Evolutionary conservation across 2,113 vertebrate species (phyloP), one percentile per base, ranked within the genome.

Genomic region (Pygoscelis antarcticus): DNA sequence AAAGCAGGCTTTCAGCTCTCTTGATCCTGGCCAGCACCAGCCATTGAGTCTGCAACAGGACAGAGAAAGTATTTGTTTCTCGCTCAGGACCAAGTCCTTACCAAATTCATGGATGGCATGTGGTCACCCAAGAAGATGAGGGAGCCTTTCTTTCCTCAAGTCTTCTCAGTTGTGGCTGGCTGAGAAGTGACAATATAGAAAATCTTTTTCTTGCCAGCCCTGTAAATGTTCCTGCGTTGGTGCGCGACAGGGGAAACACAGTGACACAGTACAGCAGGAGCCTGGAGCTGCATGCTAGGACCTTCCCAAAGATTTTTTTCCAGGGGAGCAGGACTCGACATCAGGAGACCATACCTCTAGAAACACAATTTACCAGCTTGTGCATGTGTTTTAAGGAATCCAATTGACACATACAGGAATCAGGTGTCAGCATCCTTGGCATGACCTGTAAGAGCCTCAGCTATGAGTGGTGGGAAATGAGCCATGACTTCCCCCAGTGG

Each of bases 321-420:
- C 27, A 52, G 8, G 62, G 60, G 6, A 64, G 10, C 5, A 20
- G 54, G 20, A 82, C 18, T 5, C 2, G 3, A 54, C 3, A 51
- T 22, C 13, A 42, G 22, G 44, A 40, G 1, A 47, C 18, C 14
- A 5, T 29, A 32, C 1, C 6, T 18, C 69, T 49, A 58, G 16
- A 75, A 87, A 84, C 9, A 3, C 42, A 42, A 58, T 83, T 89
- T 58, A 20, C 18, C 36, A 46, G 2, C 11, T n/a, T 76, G 23
- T 29, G 7, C 22, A 16, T 3, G 3, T 36, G 16, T 17, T 87
- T 61, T 16, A 40, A 66, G 14, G 34, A 96, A 86, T 36, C 4
- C 21, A 54, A 44, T 8, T 0, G 2, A 46, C 12, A 55, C 25
- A 29, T 0, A 0, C 14, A 19, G 27, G 9, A 58, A n/a, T 49